Percentiles rank a stretch among this genome's conserved stretches.
Conservation (phyloP, 2,888 invertebrate species). For the Cenopis cana region DNA sequence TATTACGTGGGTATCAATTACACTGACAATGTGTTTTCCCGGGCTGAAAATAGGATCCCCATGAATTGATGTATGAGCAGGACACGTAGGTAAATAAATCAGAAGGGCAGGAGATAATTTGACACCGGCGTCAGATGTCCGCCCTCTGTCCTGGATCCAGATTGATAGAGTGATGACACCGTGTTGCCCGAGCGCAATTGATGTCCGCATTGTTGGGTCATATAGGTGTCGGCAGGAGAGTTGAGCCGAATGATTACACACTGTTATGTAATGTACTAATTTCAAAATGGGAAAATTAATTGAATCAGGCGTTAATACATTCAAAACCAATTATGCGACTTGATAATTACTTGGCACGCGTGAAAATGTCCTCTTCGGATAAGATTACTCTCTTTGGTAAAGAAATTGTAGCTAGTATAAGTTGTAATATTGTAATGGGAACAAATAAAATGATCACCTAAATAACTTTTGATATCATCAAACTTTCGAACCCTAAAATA, state of each 20-base stretch:
- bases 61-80: slow-evolving; percentile 37
- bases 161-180: slow-evolving; percentile 41
- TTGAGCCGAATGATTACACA: not conserved
- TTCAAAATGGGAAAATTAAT: too few relatives aligned
- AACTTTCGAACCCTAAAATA: too few relatives aligned
- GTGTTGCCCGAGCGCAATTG: slow-evolving; percentile 22
- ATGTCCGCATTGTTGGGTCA: slow-evolving; percentile 9
- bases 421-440: too few relatives aligned
- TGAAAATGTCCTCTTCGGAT: too few relatives aligned
- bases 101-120: slow-evolving; percentile 44
- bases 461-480: too few relatives aligned
- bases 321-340: too few relatives aligned
- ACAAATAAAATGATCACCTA: too few relatives aligned
- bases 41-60: slow-evolving; percentile 30
- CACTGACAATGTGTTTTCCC: slow-evolving; percentile 32
- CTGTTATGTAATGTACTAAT: too few relatives aligned
- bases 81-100: slow-evolving; percentile 43
- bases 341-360: too few relatives aligned
- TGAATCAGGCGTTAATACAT: too few relatives aligned
- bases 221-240: not conserved
- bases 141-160: slow-evolving; percentile 35
- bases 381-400: too few relatives aligned
- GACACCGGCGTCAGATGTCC: slow-evolving; percentile 46
- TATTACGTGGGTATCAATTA: slow-evolving; percentile 33
- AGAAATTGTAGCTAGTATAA: too few relatives aligned